These are phyloP conservation scores for Molossus molossus DNA, from an alignment of 2,797 vertebrate genomes.

Conservation along the genomic window DNA sequence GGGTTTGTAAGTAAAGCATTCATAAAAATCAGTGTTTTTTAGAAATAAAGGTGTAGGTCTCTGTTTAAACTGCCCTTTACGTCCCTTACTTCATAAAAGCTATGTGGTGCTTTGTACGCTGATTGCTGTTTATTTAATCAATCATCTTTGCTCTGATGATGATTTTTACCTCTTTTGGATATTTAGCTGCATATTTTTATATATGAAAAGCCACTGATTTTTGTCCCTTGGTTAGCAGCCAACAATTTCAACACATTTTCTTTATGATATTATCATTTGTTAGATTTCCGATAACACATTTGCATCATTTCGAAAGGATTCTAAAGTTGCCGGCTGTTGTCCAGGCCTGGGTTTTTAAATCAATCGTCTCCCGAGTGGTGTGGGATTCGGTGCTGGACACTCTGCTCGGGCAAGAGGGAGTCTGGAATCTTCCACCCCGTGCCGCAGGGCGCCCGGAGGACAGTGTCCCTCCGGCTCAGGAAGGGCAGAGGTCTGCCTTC, in stretches of 20 bases:
- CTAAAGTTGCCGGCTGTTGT: not conserved
- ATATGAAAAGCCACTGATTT: not conserved
- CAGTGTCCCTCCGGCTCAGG: slow-evolving; percentile 72
- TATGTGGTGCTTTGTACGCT: not conserved
- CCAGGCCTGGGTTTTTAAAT: not conserved
- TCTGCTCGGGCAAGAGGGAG: not conserved
- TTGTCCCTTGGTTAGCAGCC: not conserved
- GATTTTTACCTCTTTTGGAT: not conserved
- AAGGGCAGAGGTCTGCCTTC: slow-evolving; percentile 74
- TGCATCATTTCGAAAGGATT: not conserved
- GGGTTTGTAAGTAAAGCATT: not conserved
- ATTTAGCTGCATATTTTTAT: slow-evolving; percentile 11
- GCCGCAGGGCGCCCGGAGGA: slow-evolving; percentile 39
- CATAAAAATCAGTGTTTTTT: not conserved
- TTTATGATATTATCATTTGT: not conserved
- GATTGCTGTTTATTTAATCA: not conserved
- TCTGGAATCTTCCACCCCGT: not conserved
- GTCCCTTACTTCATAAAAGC: not conserved
- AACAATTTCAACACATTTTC: not conserved
- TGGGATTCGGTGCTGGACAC: not conserved
- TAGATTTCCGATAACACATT: not conserved
- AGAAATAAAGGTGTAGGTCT: not conserved
- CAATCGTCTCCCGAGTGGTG: not conserved
- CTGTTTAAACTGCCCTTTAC: not conserved
- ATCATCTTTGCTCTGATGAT: slow-evolving; percentile 7